Percentiles rank a stretch among this genome's conserved stretches.
These are phyloP conservation scores for Nephrotoma appendiculata DNA, from an alignment of 2,888 invertebrate genomes.

Conservation along the genomic window DNA sequence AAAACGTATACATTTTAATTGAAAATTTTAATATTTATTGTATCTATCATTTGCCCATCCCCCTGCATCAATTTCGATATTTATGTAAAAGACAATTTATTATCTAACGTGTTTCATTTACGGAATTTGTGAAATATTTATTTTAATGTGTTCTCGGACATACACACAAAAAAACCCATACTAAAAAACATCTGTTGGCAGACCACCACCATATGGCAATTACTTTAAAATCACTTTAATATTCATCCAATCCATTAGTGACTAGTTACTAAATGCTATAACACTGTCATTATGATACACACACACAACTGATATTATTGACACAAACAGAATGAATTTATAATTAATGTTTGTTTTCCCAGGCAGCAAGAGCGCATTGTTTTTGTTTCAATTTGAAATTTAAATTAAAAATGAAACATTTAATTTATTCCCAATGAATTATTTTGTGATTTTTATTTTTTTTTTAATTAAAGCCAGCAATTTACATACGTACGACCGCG, in stretches of 20 bases:
- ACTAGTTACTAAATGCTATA: no score
- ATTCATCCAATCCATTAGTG: neutral
- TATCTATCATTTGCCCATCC: neutral
- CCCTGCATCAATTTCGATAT: neutral
- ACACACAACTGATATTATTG: neutral
- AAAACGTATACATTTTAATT: neutral
- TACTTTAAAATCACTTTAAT: neutral
- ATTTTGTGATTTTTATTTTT: neutral
- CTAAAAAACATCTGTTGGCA: neutral
- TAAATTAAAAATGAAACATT: neutral
- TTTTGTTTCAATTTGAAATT: neutral
- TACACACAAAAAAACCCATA: neutral
- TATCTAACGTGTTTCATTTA: neutral
- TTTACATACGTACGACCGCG: neutral
- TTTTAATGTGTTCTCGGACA: neutral
- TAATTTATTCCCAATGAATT: neutral
- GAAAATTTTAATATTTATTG: neutral
- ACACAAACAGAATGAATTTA: neutral
- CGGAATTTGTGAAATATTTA: neutral
- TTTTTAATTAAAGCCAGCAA: neutral
- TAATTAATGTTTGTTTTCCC: neutral
- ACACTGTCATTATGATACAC: neutral
- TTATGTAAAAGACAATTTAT: neutral
- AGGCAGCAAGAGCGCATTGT: neutral
- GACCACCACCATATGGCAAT: neutral